Evolutionary conservation across 2,888 invertebrate species (phyloP).

Genomic region (Athripsodes cinereus): DNA sequence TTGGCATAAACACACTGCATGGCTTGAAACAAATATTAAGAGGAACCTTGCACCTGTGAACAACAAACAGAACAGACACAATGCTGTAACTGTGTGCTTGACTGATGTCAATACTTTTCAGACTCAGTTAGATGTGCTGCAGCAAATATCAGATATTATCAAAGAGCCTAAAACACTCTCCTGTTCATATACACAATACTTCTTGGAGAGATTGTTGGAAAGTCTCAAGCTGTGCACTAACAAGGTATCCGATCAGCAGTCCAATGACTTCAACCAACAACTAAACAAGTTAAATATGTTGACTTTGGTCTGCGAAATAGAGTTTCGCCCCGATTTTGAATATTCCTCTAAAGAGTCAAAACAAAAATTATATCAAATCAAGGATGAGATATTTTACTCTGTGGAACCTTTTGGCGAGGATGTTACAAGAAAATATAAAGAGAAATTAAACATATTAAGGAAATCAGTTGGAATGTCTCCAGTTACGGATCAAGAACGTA

Average conservation of each 20-base stretch:
- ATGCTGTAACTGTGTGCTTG: background rate
- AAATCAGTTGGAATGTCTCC: background rate
- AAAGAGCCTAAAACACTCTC: background rate
- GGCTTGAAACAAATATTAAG: too few species aligned
- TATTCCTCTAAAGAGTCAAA: background rate
- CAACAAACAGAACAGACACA: too few species aligned
- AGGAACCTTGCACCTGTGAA: too few species aligned
- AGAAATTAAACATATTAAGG: background rate
- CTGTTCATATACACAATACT: background rate
- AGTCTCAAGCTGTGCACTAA: background rate
- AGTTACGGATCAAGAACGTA: constrained; percentile 42
- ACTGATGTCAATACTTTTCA: background rate
- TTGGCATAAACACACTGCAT: too few species aligned
- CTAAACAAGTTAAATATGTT: background rate
- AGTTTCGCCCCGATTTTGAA: too few species aligned
- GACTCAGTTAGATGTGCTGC: background rate
- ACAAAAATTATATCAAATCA: background rate
- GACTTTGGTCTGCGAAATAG: background rate
- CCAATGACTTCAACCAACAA: background rate
- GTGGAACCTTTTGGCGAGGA: background rate
- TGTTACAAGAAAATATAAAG: too few species aligned
- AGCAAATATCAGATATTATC: background rate
- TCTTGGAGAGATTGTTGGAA: background rate
- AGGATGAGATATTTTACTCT: background rate
- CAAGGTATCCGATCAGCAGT: constrained; percentile 6